Evolutionary conservation across 1,140 invertebrate genomes (phyloP), one percentile per base, ranked within the genome.

Genomic region (Drosophila tani): DNA sequence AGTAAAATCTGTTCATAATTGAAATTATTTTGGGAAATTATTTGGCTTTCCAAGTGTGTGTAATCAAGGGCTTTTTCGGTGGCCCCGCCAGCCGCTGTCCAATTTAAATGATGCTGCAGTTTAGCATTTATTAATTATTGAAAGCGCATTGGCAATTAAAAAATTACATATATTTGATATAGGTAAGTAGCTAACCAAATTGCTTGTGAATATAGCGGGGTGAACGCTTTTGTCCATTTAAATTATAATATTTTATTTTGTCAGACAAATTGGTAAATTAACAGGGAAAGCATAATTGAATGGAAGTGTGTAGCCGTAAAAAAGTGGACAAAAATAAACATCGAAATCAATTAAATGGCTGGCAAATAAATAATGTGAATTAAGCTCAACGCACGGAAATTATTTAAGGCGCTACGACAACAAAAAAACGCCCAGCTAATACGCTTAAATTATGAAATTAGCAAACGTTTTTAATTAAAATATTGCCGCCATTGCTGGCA

Each of bases 381-480:
- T 57, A 65, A 75, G 58, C 81, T 63, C 35, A 32, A 51, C 45
- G 65, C 41, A 63, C 46, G 68, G 45, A 57, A 46, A 53, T 47
- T 76, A 58, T 66, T 75, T 43, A 67, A 59, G 73, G 21, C 40
- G 24, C 15, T 7, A 8, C 9, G 21, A 6, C 8, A 29, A 7
- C 15, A 38, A 53, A 40, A 65, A 59, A 43, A 11, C 14, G 29
- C 29, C 14, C 32, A 47, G 47, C 75, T 86, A 79, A 79, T 82
- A 75, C 75, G 82, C 79, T 79, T 86, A 68, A 87, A 86, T 82
- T 86, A 86, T 86, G 69, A 77, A 82, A 85, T 86, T 79, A 86
- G 79, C 65, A 79, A 85, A 86, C 65, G 69, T 65, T 85, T 86
- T 86, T 79, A 85, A 85, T 82, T 82, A 86, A 82, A 70, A 75